Conservation (phyloP, 2,888 invertebrate species). For the Rapana venosa region DNA sequence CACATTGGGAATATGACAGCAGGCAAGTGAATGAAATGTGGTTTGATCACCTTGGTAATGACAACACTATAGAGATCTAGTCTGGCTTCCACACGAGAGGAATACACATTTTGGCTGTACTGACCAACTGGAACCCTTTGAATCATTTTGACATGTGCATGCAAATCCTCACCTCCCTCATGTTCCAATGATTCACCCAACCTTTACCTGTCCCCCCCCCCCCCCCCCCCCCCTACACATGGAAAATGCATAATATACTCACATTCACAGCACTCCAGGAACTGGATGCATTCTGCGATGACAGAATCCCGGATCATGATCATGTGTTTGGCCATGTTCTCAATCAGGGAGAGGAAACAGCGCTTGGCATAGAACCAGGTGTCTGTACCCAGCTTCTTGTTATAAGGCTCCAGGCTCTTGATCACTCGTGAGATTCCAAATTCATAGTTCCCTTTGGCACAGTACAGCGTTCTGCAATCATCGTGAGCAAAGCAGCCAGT, state of each 20-base stretch:
- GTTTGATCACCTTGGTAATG: too few species aligned
- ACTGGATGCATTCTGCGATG: slow-evolving; percentile 90
- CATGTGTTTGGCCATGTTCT: slow-evolving; percentile 93
- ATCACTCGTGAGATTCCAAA: slow-evolving; percentile 98
- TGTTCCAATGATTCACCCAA: too few species aligned
- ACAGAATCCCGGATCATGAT: slow-evolving; percentile 92
- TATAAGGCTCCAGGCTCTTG: slow-evolving; percentile 95
- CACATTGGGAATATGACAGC: too few species aligned
- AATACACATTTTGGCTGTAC: too few species aligned
- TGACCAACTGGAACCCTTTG: too few species aligned
- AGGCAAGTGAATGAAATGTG: too few species aligned
- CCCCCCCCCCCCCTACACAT: not conserved
- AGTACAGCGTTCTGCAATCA: slow-evolving; percentile 89
- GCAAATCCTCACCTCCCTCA: too few species aligned
- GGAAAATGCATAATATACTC: slow-evolving; percentile 29
- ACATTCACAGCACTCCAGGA: slow-evolving; percentile 92
- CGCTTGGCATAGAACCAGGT: slow-evolving; percentile 99
- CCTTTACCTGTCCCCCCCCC: not conserved
- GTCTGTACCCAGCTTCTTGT: slow-evolving; percentile 96
- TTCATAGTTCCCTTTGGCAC: slow-evolving; percentile 99
- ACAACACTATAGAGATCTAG: too few species aligned
- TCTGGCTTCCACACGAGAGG: too few species aligned
- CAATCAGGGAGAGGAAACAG: slow-evolving; percentile 94
- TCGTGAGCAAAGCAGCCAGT: too few species aligned
- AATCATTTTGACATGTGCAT: too few species aligned